A percentile compares a stretch with the other conserved stretches of the same genome.
These are phyloP conservation scores for Argyrosomus japonicus DNA, from an alignment of 2,113 vertebrate species.

Conservation along the genomic window DNA sequence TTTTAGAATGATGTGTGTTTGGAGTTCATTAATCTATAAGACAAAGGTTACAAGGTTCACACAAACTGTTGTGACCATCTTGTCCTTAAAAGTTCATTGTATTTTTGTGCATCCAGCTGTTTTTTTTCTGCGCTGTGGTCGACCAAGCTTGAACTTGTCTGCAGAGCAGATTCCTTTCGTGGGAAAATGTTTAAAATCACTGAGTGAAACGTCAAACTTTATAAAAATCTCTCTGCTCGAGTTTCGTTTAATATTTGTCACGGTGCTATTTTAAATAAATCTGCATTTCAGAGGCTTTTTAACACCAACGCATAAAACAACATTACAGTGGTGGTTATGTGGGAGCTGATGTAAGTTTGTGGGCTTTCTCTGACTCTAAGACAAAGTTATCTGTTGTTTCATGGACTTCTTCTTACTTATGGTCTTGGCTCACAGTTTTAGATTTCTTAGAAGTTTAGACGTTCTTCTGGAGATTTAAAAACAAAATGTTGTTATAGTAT, in stretches of 20 bases:
- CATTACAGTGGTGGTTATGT: slow-evolving; percentile 29
- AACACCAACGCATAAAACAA: not conserved
- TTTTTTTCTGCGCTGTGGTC: slow-evolving; percentile 24
- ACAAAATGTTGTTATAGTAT: not conserved
- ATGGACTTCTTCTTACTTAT: not conserved
- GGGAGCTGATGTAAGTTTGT: slow-evolving; percentile 7
- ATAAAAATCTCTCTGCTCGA: slow-evolving; percentile 16
- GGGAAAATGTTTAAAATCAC: slow-evolving; percentile 5
- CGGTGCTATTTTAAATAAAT: slow-evolving; percentile 11
- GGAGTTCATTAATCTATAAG: not conserved
- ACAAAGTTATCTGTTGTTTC: not conserved
- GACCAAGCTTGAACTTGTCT: slow-evolving; percentile 9
- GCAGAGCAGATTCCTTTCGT: slow-evolving; percentile 7
- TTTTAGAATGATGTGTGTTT: slow-evolving; percentile 16
- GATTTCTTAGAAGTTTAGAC: not conserved
- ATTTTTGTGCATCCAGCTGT: slow-evolving; percentile 31
- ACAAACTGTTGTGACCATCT: not conserved
- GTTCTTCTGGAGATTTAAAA: not conserved
- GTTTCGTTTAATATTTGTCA: slow-evolving; percentile 18
- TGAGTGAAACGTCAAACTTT: not conserved
- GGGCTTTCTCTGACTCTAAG: not conserved
- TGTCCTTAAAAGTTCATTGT: slow-evolving; percentile 15
- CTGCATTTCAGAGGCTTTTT: slow-evolving; percentile 5
- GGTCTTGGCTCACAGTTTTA: not conserved
- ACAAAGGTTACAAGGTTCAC: slow-evolving; percentile 31